Percentiles rank a stretch among this genome's conserved stretches.
phyloP scores from a whole-genome alignment of 2,797 vertebrate genomes.

The Smutsia temminckii region DNA sequence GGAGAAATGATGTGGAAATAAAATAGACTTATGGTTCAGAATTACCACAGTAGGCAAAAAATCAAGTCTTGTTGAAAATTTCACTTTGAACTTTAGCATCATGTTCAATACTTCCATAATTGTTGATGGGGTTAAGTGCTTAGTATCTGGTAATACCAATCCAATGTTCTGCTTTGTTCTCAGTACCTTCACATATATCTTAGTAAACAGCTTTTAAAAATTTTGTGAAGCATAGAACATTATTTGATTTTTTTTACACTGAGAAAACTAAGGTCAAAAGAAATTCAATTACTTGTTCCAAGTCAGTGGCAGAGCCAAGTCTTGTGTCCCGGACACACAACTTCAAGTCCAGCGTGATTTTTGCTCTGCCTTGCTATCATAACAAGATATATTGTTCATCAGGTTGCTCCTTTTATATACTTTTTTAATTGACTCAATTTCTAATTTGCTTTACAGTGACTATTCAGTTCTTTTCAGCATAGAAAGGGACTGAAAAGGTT shows the following conservation, averaged over 20 bases:
- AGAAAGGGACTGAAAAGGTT: neutral
- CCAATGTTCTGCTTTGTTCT: neutral
- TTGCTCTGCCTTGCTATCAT: neutral
- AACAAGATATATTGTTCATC: neutral
- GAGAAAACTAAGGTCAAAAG: neutral
- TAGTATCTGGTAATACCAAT: neutral
- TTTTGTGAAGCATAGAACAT: neutral
- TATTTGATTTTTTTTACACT: neutral
- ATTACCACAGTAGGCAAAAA: neutral
- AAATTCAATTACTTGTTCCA: neutral
- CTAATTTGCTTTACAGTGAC: neutral
- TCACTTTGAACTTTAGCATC: neutral
- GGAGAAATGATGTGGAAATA: neutral
- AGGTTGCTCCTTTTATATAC: neutral
- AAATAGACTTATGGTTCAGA: neutral
- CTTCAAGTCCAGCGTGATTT: neutral
- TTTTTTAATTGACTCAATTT: neutral
- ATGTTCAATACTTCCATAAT: neutral
- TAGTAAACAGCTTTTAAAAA: neutral
- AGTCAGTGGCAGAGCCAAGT: neutral
- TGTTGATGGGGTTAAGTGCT: neutral
- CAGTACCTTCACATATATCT: neutral
- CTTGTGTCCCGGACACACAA: neutral
- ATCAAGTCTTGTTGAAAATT: neutral
- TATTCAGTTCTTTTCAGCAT: neutral